phyloP scores from a whole-genome alignment of 2,797 vertebrate genomes.

The Numenius phaeopus region DNA sequence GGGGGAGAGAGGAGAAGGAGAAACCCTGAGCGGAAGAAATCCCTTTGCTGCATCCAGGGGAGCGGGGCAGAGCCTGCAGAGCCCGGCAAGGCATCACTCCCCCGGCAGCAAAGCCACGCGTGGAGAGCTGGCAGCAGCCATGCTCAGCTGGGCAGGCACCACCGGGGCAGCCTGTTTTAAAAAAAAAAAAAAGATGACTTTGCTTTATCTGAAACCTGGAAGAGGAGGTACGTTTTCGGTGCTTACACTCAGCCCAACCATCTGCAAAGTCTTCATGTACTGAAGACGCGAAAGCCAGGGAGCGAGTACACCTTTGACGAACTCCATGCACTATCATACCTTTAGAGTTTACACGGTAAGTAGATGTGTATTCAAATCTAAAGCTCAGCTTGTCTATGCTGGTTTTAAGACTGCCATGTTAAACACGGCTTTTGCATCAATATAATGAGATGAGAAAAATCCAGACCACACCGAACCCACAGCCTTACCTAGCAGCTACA shows the following conservation, averaged over 20 bases:
- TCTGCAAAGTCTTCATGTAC: background rate
- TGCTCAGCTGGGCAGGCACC: background rate
- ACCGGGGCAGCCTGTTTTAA: too few relatives aligned
- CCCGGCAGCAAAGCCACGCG: accelerated
- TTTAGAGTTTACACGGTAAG: background rate
- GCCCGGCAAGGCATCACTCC: background rate
- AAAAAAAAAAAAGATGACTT: background rate
- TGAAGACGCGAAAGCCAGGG: accelerated
- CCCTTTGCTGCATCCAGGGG: accelerated
- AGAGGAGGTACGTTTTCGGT: background rate
- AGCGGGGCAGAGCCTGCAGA: background rate
- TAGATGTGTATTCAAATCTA: background rate
- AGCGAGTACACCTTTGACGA: accelerated
- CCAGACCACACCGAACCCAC: accelerated
- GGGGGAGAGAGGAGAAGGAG: background rate
- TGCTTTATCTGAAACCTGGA: background rate
- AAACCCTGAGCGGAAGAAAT: background rate
- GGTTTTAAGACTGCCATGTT: background rate
- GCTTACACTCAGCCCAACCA: background rate
- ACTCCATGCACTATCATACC: accelerated
- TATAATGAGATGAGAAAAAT: accelerated
- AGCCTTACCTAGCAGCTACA: background rate
- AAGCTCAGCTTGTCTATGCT: background rate
- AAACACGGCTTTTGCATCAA: background rate
- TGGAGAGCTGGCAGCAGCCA: accelerated